Percentiles rank a stretch among this genome's conserved stretches.
These are phyloP conservation scores for Mus spicilegus DNA, from an alignment of 2,113 vertebrate genomes.

Conservation along the genomic window DNA sequence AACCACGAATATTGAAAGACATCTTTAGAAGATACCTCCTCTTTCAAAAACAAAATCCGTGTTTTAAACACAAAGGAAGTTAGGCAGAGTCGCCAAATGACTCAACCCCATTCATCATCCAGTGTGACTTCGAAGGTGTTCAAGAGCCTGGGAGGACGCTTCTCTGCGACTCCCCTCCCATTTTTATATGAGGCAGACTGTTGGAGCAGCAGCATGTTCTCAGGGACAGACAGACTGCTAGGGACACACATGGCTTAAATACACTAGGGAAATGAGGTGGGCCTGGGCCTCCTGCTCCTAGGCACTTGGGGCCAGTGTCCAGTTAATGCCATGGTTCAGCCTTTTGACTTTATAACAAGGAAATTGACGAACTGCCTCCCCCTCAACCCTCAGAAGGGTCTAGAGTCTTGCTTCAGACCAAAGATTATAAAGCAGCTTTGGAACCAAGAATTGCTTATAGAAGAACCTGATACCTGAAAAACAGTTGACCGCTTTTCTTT, in stretches of 20 bases:
- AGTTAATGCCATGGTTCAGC: background rate
- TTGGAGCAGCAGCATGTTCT: background rate
- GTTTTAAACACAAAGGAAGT: background rate
- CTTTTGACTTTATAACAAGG: background rate
- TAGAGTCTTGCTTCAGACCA: background rate
- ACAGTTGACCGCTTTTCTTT: background rate
- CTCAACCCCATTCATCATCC: background rate
- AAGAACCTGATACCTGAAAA: background rate
- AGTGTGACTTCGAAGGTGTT: background rate
- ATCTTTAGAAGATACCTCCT: background rate
- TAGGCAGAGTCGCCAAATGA: background rate
- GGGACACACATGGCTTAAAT: background rate
- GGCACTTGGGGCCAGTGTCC: background rate
- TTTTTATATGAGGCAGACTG: background rate
- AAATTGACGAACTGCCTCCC: background rate
- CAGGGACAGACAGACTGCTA: background rate
- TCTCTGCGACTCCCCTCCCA: background rate
- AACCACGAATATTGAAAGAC: background rate
- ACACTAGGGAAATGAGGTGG: background rate
- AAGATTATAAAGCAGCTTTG: background rate
- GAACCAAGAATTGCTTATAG: background rate
- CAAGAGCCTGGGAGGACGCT: background rate
- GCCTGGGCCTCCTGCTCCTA: background rate
- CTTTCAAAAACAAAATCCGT: background rate
- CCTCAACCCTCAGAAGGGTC: background rate